phyloP scores from a whole-genome alignment of 2,797 vertebrate genomes.

The Gastrophryne carolinensis region DNA sequence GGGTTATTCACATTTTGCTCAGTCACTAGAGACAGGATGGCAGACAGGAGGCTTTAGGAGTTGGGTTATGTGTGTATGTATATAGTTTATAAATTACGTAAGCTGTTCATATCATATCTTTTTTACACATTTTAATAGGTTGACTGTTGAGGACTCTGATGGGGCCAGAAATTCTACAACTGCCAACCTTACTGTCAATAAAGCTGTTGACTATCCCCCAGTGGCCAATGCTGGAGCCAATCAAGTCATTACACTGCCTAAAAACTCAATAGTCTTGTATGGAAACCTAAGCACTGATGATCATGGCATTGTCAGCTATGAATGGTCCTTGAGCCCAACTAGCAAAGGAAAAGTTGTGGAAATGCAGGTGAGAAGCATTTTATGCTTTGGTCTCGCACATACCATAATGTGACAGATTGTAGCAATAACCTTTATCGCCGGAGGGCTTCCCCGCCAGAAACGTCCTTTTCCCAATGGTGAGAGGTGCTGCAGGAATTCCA shows the following conservation, averaged over 20 bases:
- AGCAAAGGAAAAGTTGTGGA: conserved; percentile 97
- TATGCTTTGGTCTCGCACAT: too few species aligned
- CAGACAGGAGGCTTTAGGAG: too few species aligned
- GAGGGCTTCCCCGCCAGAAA: too few species aligned
- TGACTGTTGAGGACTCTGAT: conserved; percentile 93
- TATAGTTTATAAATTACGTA: too few species aligned
- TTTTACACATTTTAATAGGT: conserved; percentile 64
- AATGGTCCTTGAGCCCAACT: conserved; percentile 93
- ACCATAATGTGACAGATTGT: too few species aligned
- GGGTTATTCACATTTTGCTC: too few species aligned
- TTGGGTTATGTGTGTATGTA: too few species aligned
- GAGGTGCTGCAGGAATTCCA: too few species aligned
- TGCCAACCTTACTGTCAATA: conserved; percentile 85
- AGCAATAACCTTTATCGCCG: too few species aligned
- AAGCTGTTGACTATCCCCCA: conserved; percentile 92
- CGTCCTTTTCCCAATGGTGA: too few species aligned
- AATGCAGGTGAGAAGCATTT: conserved; percentile 85
- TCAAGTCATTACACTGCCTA: conserved; percentile 93
- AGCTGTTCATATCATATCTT: too few species aligned
- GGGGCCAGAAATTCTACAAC: conserved; percentile 85
- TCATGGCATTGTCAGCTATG: conserved; percentile 88
- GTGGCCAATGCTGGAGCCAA: conserved; percentile 90
- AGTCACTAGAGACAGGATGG: too few species aligned
- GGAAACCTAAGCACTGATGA: conserved; percentile 95
- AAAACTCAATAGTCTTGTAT: conserved; percentile 85